Conservation (phyloP, 2,888 invertebrate species). For the Ennomos fuscantarius region DNA sequence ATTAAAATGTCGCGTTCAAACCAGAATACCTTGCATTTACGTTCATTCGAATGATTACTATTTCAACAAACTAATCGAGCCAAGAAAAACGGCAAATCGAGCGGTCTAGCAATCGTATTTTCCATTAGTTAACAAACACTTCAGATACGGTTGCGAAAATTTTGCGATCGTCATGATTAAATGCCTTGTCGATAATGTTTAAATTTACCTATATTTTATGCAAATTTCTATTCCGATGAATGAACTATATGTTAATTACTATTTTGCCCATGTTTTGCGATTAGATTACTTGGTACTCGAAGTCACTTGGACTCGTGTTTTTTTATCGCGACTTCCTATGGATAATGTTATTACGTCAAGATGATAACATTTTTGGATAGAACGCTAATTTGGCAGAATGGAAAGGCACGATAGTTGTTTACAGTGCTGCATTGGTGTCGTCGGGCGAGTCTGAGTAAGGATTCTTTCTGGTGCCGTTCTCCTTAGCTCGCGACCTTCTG, state of each 20-base stretch:
- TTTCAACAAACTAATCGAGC: conserved; percentile 51
- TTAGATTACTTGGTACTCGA: conserved; percentile 65
- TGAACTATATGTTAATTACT: conserved; percentile 67
- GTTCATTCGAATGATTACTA: conserved; percentile 59
- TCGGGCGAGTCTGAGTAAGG: conserved; percentile 72
- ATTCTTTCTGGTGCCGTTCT: conserved; percentile 81
- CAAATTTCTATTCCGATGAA: conserved; percentile 62
- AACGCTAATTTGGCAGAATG: conserved; percentile 16
- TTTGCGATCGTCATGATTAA: conserved; percentile 47
- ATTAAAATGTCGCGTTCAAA: conserved; percentile 65
- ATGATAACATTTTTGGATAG: conserved; percentile 32
- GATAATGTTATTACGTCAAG: conserved; percentile 48
- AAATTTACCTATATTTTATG: conserved; percentile 44
- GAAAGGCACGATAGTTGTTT: conserved; percentile 6
- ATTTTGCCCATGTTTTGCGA: conserved; percentile 61
- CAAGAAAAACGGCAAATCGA: conserved; percentile 24
- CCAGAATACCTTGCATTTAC: conserved; percentile 67
- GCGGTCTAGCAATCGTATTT: conserved; percentile 54
- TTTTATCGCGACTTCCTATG: conserved; percentile 60
- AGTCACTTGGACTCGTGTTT: conserved; percentile 54
- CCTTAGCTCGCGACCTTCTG: conserved; percentile 81
- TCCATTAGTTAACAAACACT: conserved; percentile 49
- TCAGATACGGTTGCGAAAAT: conserved; percentile 53
- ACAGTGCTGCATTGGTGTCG: conserved; percentile 33
- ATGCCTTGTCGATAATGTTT: conserved; percentile 45